Conservation (phyloP, 2,113 vertebrate species). For the Kobus ellipsiprymnus region DNA sequence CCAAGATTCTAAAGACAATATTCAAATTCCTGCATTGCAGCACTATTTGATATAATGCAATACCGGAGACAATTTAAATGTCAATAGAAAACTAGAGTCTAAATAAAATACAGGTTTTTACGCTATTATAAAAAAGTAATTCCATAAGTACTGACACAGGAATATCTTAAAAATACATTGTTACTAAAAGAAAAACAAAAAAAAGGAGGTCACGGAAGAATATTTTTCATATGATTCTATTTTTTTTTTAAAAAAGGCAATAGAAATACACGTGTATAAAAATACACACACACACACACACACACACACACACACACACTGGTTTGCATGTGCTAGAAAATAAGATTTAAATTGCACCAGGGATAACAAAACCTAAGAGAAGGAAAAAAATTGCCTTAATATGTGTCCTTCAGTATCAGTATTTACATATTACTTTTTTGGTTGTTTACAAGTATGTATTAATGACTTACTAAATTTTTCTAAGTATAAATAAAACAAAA, state of each 20-base stretch:
- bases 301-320: neutral
- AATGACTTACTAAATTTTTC: neutral
- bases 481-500: conserved; percentile 7
- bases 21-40: neutral
- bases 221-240: neutral
- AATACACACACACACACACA: neutral
- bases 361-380: neutral
- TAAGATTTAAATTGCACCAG: neutral
- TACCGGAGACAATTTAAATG: neutral
- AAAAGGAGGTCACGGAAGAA: neutral
- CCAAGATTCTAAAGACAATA: neutral
- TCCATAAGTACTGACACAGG: neutral
- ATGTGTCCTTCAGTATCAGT: neutral
- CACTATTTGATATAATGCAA: neutral
- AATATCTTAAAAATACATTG: conserved; percentile 34
- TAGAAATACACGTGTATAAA: neutral
- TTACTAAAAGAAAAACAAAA: neutral
- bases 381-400: neutral
- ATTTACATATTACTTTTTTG: neutral
- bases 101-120: neutral
- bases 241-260: neutral
- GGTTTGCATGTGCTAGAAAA: neutral
- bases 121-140: neutral
- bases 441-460: neutral
- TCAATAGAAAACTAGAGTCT: neutral